Evolutionary conservation across 2,888 invertebrate species (phyloP).

Genomic region (Erpobdella octoculata): DNA sequence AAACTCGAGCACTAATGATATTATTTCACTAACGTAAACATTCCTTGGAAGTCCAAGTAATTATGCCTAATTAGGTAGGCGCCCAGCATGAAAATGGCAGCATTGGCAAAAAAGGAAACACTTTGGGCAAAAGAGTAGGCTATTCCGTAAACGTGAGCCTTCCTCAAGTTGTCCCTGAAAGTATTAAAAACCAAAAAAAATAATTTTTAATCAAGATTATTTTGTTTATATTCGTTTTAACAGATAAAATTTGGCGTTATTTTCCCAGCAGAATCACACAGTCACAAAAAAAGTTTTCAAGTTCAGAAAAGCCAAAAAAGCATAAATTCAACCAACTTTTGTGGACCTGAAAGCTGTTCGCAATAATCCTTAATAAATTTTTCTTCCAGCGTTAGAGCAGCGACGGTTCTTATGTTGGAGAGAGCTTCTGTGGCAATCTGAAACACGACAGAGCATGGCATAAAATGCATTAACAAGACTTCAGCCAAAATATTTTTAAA

Average conservation of each 20-base stretch:
- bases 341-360: conserved; percentile 3
- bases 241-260: no score
- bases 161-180: conserved; percentile 31
- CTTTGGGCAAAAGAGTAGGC: conserved; percentile 53
- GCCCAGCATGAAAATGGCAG: conserved; percentile 56
- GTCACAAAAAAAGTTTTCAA: no score
- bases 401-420: conserved; percentile 35
- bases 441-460: background rate
- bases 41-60: conserved; percentile 45
- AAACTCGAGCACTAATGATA: no score
- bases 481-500: no score
- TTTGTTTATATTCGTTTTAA: background rate
- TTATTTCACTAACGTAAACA: conserved; percentile 35
- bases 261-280: no score
- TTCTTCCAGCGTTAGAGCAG: conserved; percentile 31
- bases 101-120: conserved; percentile 56
- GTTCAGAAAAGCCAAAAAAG: no score
- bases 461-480: conserved; percentile 23
- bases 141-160: conserved; percentile 45
- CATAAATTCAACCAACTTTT: conserved; percentile 26
- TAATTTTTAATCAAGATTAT: background rate
- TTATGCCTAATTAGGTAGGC: conserved; percentile 53
- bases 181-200: conserved; percentile 3
- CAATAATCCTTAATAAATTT: conserved; percentile 30
- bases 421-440: conserved; percentile 35